A percentile compares a stretch with the other conserved stretches of the same genome.
These are phyloP conservation scores for Melieria omissa DNA, from an alignment of 2,888 invertebrate species.

Conservation along the genomic window DNA sequence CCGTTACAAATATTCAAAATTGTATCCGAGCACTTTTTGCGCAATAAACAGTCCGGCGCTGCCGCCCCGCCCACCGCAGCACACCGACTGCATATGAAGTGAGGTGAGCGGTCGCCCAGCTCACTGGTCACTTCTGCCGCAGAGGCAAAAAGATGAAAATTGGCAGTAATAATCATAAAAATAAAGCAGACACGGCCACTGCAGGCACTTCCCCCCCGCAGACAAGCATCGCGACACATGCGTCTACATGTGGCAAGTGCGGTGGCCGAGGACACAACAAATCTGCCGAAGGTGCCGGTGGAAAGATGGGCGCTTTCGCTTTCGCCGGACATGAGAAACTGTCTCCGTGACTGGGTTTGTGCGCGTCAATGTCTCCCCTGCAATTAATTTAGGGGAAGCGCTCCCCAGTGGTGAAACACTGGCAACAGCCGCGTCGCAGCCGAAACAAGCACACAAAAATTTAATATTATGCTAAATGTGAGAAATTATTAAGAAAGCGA, in stretches of 20 bases:
- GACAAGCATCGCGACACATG: background rate
- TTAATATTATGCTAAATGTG: constrained; percentile 38
- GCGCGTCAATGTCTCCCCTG: constrained; percentile 6
- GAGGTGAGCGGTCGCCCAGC: no score
- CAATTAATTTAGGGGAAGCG: constrained; percentile 29
- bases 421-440: background rate
- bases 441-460: constrained; percentile 27
- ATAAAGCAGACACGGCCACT: background rate
- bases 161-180: no score
- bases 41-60: background rate
- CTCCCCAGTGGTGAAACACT: constrained; percentile 28
- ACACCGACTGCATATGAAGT: no score
- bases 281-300: no score
- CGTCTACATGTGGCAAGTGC: no score
- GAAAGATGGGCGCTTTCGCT: no score
- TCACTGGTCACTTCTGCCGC: no score
- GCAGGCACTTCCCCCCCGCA: background rate
- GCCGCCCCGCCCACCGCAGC: no score
- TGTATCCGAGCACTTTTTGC: background rate
- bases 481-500: constrained; percentile 16
- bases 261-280: no score
- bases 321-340: no score
- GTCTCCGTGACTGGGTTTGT: no score
- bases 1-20: constrained; percentile 1
- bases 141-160: no score